phyloP scores from a whole-genome alignment of 2,113 vertebrate genomes.

The Brienomyrus longianalis region DNA sequence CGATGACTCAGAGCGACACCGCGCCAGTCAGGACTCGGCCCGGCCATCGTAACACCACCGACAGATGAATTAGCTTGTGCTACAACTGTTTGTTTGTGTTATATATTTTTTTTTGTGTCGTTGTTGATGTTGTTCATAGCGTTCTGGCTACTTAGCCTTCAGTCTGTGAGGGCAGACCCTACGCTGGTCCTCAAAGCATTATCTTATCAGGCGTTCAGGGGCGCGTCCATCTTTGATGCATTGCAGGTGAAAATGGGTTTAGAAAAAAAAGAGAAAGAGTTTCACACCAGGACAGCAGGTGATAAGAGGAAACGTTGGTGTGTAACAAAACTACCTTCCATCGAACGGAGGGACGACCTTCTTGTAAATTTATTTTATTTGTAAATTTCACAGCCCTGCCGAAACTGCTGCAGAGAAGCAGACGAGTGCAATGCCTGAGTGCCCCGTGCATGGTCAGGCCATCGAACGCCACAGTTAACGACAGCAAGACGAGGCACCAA shows the following conservation, averaged over 20 bases:
- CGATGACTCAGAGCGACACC: neutral
- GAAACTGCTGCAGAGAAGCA: neutral
- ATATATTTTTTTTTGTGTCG: neutral
- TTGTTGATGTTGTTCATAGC: neutral
- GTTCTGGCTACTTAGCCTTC: neutral
- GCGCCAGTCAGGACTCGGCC: neutral
- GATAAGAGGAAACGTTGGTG: neutral
- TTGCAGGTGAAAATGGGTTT: neutral
- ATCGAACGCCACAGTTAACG: neutral
- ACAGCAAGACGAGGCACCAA: neutral
- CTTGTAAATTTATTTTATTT: neutral
- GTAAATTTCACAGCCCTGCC: neutral
- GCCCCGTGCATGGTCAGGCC: neutral
- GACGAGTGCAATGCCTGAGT: neutral
- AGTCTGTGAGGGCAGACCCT: neutral
- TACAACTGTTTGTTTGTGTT: neutral
- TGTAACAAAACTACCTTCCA: neutral
- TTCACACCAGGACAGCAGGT: neutral
- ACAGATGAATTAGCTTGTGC: neutral
- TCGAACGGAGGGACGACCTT: neutral
- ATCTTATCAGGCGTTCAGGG: neutral
- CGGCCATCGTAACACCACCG: neutral
- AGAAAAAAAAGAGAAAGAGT: neutral
- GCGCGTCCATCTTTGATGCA: neutral
- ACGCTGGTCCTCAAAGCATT: neutral